Evolutionary conservation across 2,113 vertebrate genomes (phyloP).

Genomic region (Apus apus): DNA sequence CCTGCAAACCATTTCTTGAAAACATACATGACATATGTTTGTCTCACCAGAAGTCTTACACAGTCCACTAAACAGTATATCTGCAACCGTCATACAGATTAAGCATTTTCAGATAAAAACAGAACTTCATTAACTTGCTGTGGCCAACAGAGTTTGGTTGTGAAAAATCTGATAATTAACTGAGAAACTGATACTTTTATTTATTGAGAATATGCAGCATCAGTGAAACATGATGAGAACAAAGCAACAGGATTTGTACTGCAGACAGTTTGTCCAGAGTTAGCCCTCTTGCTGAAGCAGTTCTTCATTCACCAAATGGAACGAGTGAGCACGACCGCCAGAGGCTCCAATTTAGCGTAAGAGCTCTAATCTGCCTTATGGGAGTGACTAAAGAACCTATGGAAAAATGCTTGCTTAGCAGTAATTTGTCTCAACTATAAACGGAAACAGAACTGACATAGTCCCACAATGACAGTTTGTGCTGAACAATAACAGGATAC

Average conservation of each 20-base stretch:
- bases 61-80: neutral
- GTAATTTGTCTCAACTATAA: slow-evolving; percentile 47
- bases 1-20: neutral
- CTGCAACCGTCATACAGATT: neutral
- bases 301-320: slow-evolving; percentile 23
- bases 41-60: neutral
- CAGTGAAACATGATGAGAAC: neutral
- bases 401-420: slow-evolving; percentile 42
- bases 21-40: rapidly evolving
- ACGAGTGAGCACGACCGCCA: slow-evolving; percentile 8
- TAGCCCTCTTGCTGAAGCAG: neutral
- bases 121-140: neutral
- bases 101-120: neutral
- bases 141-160: neutral
- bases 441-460: slow-evolving; percentile 54
- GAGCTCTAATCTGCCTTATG: slow-evolving; percentile 26
- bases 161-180: neutral
- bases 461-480: slow-evolving; percentile 32
- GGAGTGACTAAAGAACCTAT: slow-evolving; percentile 40
- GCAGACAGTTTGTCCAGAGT: neutral
- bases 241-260: neutral
- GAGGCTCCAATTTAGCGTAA: neutral
- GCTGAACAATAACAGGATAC: slow-evolving; percentile 66
- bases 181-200: neutral
- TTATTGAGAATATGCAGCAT: neutral